Evolutionary conservation across 2,888 invertebrate species (phyloP).

Genomic region (Tricholauxania praeusta): DNA sequence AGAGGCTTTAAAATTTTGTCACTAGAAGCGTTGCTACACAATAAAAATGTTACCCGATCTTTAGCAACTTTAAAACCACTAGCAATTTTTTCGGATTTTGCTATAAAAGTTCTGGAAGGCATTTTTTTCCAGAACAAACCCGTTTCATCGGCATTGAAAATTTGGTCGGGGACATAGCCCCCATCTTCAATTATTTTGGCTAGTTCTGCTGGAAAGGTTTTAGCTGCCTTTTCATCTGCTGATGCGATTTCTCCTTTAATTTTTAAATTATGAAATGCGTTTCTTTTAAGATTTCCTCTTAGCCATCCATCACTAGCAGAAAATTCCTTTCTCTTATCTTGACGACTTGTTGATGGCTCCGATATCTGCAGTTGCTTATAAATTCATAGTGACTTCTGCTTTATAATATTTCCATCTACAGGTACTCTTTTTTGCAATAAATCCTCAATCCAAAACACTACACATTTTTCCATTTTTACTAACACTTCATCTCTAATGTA

Average conservation of each 20-base stretch:
- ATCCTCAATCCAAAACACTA: slow-evolving; percentile 33
- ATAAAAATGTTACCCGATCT: slow-evolving; percentile 52
- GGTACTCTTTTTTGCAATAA: slow-evolving; percentile 33
- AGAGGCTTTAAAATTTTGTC: slow-evolving; percentile 57
- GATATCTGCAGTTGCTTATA: slow-evolving; percentile 35
- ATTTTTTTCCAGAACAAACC: slow-evolving; percentile 53
- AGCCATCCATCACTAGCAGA: slow-evolving; percentile 32
- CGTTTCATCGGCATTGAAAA: slow-evolving; percentile 50
- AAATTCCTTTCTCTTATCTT: slow-evolving; percentile 33
- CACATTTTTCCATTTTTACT: slow-evolving; percentile 35
- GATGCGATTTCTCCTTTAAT: slow-evolving; percentile 30
- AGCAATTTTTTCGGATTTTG: slow-evolving; percentile 24
- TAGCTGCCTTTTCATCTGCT: slow-evolving; percentile 34
- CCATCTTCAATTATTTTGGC: slow-evolving; percentile 35
- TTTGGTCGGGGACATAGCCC: slow-evolving; percentile 44
- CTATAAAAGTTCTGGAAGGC: slow-evolving; percentile 47
- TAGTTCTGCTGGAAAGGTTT: slow-evolving; percentile 31
- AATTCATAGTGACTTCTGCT: slow-evolving; percentile 40
- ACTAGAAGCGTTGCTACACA: slow-evolving; percentile 56
- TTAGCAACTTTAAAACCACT: slow-evolving; percentile 41
- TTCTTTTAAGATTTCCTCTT: slow-evolving; percentile 35
- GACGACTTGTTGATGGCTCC: slow-evolving; percentile 33
- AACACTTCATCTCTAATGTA: slow-evolving; percentile 31
- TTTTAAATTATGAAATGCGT: slow-evolving; percentile 33
- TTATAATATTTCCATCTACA: slow-evolving; percentile 40